A percentile compares a stretch with the other conserved stretches of the same genome.
These are phyloP conservation scores for Chouioia cunea DNA, from an alignment of 2,888 invertebrate genomes.

Conservation along the genomic window DNA sequence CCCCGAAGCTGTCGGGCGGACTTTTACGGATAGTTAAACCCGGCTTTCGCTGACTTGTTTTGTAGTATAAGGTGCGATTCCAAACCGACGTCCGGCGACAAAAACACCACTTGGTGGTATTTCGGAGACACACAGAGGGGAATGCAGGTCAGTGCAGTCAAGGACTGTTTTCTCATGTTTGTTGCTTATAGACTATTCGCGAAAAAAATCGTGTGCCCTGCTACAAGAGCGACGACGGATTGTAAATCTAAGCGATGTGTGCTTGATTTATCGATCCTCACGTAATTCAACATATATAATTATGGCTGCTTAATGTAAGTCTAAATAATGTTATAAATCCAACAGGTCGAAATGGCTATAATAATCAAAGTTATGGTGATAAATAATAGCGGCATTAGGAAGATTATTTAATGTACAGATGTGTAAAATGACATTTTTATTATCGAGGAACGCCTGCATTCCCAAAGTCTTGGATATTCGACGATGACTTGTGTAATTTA, in stretches of 20 bases:
- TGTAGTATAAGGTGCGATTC: too few relatives aligned
- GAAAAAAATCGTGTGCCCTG: too few relatives aligned
- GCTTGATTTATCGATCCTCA: constrained; percentile 22
- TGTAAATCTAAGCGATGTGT: not conserved
- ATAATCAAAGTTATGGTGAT: constrained; percentile 21
- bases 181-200: too few relatives aligned
- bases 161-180: too few relatives aligned
- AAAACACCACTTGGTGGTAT: too few relatives aligned
- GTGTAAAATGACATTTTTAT: constrained; percentile 30
- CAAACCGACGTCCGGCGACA: too few relatives aligned
- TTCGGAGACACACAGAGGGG: too few relatives aligned
- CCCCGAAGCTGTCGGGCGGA: too few relatives aligned
- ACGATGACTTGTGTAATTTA: constrained; percentile 25
- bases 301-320: constrained; percentile 29
- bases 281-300: constrained; percentile 24
- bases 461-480: not conserved
- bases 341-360: constrained; percentile 24
- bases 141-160: too few relatives aligned
- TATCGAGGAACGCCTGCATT: not conserved
- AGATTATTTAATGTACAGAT: constrained; percentile 4
- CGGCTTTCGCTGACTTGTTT: too few relatives aligned
- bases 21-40: too few relatives aligned
- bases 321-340: constrained; percentile 32
- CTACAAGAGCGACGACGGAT: too few relatives aligned
- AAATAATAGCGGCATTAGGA: constrained; percentile 24